Percentiles rank a stretch among this genome's conserved stretches.
Conservation (phyloP, 1,140 invertebrate genomes). For the Bombus turneri region DNA sequence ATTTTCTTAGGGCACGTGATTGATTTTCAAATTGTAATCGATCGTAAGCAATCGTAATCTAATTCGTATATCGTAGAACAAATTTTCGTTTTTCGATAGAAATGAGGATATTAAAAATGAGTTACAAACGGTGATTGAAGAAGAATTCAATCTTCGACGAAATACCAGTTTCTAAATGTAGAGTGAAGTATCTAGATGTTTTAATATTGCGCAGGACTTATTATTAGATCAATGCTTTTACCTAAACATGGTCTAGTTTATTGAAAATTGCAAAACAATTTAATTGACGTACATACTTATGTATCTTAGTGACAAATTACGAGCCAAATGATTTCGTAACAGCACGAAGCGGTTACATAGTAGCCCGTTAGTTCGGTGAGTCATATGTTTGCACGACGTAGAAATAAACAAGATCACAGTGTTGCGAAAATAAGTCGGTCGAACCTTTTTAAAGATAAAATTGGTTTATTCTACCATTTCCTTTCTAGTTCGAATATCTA, state of each 20-base stretch:
- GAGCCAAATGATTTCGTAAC: slow-evolving; percentile 41
- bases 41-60: too few relatives aligned
- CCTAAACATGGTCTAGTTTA: background rate
- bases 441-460: background rate
- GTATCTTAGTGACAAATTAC: slow-evolving; percentile 22
- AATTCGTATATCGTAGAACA: too few relatives aligned
- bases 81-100: too few relatives aligned
- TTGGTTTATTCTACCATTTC: background rate
- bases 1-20: too few relatives aligned
- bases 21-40: too few relatives aligned
- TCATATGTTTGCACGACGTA: slow-evolving; percentile 27
- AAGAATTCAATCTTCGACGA: too few relatives aligned
- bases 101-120: too few relatives aligned
- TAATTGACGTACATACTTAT: background rate
- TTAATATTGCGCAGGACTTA: background rate
- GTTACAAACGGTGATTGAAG: too few relatives aligned
- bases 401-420: slow-evolving; percentile 8
- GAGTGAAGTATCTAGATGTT: too few relatives aligned
- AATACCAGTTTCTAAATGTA: too few relatives aligned
- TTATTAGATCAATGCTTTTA: background rate
- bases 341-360: background rate
- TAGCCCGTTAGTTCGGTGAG: slow-evolving; percentile 25
- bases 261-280: slow-evolving; percentile 8
- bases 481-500: background rate
- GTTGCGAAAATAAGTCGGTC: background rate